Conservation (phyloP, 2,888 invertebrate species). For the Agrypnus murinus region DNA sequence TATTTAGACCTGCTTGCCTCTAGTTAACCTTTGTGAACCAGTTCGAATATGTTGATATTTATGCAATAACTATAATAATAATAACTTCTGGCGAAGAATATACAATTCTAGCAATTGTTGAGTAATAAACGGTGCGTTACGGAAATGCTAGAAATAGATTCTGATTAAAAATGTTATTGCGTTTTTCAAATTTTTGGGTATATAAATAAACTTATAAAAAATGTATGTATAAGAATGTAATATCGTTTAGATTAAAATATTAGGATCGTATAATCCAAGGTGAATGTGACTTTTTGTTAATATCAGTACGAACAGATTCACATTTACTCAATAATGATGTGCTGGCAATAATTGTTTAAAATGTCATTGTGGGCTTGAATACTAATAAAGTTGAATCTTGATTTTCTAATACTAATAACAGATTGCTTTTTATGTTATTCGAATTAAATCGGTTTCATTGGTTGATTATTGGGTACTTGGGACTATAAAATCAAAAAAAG, state of each 20-base stretch:
- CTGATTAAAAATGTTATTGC: no score
- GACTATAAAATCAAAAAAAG: no score
- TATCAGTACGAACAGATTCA: not conserved
- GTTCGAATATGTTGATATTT: conserved; percentile 27
- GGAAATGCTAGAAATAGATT: no score
- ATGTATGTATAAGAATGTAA: not conserved
- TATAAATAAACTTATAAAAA: no score
- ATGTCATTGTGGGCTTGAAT: conserved; percentile 8
- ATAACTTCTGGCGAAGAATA: no score
- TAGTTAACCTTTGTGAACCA: conserved; percentile 37
- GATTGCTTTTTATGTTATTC: no score
- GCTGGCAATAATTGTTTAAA: conserved; percentile 8
- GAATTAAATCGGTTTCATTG: no score
- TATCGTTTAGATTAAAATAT: not conserved
- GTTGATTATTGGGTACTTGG: no score
- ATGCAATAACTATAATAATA: not conserved
- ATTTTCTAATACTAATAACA: not conserved
- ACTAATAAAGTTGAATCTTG: not conserved
- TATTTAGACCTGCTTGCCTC: conserved; percentile 7
- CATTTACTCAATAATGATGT: not conserved
- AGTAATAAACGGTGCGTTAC: no score
- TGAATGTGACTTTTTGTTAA: conserved; percentile 1
- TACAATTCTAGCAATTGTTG: no score
- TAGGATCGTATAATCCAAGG: conserved; percentile 1
- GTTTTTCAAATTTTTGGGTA: no score